phyloP scores from a whole-genome alignment of 2,797 vertebrate genomes.

The Acanthis flammea region DNA sequence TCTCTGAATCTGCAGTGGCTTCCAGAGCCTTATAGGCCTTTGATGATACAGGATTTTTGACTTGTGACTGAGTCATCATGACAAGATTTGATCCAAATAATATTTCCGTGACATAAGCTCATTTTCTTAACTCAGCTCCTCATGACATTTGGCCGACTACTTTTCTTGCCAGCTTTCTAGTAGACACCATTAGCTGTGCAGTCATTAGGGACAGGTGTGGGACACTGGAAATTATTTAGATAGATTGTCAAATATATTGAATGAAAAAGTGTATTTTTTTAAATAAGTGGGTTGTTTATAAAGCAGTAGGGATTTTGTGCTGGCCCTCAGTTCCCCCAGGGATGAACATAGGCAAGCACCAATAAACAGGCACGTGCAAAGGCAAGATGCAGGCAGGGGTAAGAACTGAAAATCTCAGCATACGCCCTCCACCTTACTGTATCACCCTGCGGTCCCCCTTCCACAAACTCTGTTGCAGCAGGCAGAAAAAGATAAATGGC shows the following conservation, averaged over 20 bases:
- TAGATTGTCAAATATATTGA: not conserved
- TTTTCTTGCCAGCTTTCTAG: not conserved
- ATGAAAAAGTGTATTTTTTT: not conserved
- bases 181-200: not conserved
- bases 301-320: not conserved
- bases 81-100: not conserved
- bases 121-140: not conserved
- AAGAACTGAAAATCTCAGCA: not conserved
- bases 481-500: constrained; percentile 35
- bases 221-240: not conserved
- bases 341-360: not conserved
- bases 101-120: not conserved
- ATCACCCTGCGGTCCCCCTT: not conserved
- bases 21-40: not conserved
- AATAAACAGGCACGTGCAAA: not conserved
- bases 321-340: not conserved
- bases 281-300: not conserved
- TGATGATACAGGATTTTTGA: not conserved
- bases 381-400: not conserved
- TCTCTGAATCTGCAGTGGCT: not conserved
- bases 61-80: not conserved
- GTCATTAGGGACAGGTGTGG: not conserved
- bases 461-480: not conserved
- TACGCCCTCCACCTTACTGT: not conserved
- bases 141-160: not conserved